A percentile compares a stretch with the other conserved stretches of the same genome.
Evolutionary conservation across 2,797 vertebrate species (phyloP).

Genomic region (Hippopotamyrus pictus): DNA sequence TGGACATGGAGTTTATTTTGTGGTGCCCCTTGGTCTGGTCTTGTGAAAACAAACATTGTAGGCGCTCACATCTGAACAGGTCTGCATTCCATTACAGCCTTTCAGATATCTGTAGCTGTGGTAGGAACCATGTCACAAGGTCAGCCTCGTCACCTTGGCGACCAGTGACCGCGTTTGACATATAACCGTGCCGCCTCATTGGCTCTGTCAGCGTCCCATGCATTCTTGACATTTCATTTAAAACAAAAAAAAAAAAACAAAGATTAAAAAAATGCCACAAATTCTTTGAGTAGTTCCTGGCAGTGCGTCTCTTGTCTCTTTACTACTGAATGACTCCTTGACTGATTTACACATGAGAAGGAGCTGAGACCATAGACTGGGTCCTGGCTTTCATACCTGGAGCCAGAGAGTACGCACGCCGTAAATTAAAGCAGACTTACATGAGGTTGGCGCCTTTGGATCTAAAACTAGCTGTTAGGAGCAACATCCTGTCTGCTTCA

Average conservation of each 20-base stretch:
- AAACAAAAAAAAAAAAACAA: too few species aligned
- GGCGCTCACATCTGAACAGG: constrained; percentile 24
- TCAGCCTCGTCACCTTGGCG: neutral
- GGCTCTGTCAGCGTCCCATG: neutral
- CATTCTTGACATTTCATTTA: neutral
- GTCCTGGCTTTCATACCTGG: neutral
- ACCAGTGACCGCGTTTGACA: neutral
- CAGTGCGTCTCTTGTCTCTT: neutral
- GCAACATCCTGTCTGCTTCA: neutral
- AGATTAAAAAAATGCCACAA: neutral
- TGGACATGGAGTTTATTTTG: neutral
- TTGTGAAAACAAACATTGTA: constrained; percentile 17
- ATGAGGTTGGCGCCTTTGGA: neutral
- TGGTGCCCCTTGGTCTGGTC: neutral
- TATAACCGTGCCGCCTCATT: neutral
- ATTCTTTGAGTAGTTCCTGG: neutral
- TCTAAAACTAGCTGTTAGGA: neutral
- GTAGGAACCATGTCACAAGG: neutral
- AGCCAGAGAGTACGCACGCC: neutral
- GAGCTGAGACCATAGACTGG: neutral
- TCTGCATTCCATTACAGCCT: constrained; percentile 29
- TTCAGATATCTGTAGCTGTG: constrained; percentile 17
- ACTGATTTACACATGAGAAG: neutral
- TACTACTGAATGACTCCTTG: neutral
- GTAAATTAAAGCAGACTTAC: neutral